These are phyloP conservation scores for Manis crassicaudata DNA, from an alignment of 2,797 vertebrate genomes.

Conservation along the genomic window DNA sequence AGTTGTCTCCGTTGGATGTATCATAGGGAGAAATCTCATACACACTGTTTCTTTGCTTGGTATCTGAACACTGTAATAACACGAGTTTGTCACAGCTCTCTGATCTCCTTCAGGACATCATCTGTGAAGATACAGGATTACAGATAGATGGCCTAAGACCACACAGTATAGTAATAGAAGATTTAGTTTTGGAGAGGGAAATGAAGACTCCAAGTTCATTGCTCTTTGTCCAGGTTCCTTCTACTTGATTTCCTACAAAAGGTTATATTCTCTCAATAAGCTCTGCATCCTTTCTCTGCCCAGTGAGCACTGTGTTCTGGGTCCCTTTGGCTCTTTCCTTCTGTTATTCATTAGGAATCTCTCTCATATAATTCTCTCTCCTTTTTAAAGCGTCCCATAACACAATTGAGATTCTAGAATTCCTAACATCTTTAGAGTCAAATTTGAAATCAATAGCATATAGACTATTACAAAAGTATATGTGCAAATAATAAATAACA, in stretches of 20 bases:
- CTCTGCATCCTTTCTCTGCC: not conserved
- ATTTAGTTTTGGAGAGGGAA: not conserved
- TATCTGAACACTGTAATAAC: not conserved
- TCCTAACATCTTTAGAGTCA: not conserved
- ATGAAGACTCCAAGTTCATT: not conserved
- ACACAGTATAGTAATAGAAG: not conserved
- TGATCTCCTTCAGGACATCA: not conserved
- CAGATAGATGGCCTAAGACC: not conserved
- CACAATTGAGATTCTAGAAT: not conserved
- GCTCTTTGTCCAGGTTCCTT: not conserved
- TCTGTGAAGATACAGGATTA: not conserved
- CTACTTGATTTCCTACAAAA: not conserved
- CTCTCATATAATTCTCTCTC: not conserved
- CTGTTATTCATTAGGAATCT: not conserved
- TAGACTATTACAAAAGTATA: not conserved
- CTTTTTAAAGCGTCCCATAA: not conserved
- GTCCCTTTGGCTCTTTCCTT: not conserved
- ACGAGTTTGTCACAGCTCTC: not conserved
- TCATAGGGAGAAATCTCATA: not conserved
- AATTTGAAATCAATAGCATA: not conserved
- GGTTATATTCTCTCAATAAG: not conserved
- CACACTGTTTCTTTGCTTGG: not conserved
- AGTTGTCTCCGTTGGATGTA: not conserved
- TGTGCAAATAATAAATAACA: constrained; percentile 7
- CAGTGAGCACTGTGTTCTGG: not conserved